Evolutionary conservation across 2,888 invertebrate species (phyloP), one percentile per base, ranked within the genome.

Genomic region (Chironomus riparius): DNA sequence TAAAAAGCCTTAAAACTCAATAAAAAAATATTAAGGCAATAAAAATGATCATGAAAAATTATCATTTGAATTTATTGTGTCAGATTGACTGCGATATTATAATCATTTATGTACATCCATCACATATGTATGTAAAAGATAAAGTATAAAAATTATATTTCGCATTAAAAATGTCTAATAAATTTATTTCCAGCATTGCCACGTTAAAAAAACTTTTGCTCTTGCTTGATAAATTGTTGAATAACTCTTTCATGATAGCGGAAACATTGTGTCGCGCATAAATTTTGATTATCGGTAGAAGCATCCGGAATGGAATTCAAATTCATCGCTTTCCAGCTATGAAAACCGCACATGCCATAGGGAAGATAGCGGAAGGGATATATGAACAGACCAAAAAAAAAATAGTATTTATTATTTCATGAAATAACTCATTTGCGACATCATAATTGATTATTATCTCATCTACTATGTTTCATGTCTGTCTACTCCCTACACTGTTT

Each of bases 371-470:
- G 15, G 56, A 15, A 56, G 15, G n/a, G 56, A 15, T 18, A 38
- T 10, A 38, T 38, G 38, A 38, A 38, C 38, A 56, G 50, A 13
- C 4, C 6, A 28, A 3, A n/a, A n/a, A 56, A 56, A 18, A 56
- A 56, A 56, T 56, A 6, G 18, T 38, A 38, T 38, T 56, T 56
- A 56, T 56, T 56, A 56, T 56, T 56, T 56, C 56, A 47, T 13
- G 21, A 12, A 50, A 71, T 71, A 70, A 70, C 70, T 71, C 71
- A 70, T 70, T 70, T n/a, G 70, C 24, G 50, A 70, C 70, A 70
- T 47, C 18, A 71, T 56, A 71, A 71, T 71, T 71, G 71, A 71
- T 71, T 71, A 24, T 71, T 71, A 71, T 28, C 71, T 71, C 56
- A 15, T 18, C 18, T 56, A 56, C 56, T 56, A 15, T 15, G 15